A percentile compares a stretch with the other conserved stretches of the same genome.
phyloP scores from a whole-genome alignment of 1,140 invertebrate species.

The Cotesia glomerata region DNA sequence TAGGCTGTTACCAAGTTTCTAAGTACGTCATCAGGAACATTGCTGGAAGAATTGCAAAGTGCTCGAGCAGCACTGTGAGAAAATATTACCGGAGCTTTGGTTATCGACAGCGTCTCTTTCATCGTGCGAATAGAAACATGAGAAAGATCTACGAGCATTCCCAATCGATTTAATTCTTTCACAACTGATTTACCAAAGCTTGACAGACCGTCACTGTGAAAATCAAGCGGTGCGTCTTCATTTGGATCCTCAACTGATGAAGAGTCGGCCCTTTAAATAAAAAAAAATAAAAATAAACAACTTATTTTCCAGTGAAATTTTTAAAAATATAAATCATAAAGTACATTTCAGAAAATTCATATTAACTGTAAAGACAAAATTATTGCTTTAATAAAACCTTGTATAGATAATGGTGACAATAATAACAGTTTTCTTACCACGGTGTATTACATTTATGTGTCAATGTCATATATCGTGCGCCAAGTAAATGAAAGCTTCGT shows the following conservation, averaged over 20 bases:
- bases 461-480: constrained; percentile 83
- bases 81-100: constrained; percentile 89
- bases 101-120: constrained; percentile 80
- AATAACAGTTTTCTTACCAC: constrained; percentile 66
- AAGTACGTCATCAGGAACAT: constrained; percentile 87
- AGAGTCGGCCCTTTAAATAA: constrained; percentile 63
- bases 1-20: constrained; percentile 71
- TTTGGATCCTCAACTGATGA: constrained; percentile 62
- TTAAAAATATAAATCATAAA: too few relatives aligned
- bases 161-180: constrained; percentile 84
- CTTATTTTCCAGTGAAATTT: neutral
- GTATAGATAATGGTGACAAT: neutral
- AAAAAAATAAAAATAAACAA: constrained; percentile 7
- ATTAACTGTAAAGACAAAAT: neutral
- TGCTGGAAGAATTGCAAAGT: constrained; percentile 85
- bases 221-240: constrained; percentile 59
- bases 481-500: constrained; percentile 82
- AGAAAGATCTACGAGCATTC: constrained; percentile 94
- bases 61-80: constrained; percentile 88
- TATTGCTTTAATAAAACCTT: neutral
- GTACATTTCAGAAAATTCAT: neutral
- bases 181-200: constrained; percentile 79
- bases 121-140: constrained; percentile 88
- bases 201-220: constrained; percentile 72
- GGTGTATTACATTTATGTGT: constrained; percentile 89